phyloP scores from a whole-genome alignment of 2,888 invertebrate genomes.

The Acrobasis repandana region DNA sequence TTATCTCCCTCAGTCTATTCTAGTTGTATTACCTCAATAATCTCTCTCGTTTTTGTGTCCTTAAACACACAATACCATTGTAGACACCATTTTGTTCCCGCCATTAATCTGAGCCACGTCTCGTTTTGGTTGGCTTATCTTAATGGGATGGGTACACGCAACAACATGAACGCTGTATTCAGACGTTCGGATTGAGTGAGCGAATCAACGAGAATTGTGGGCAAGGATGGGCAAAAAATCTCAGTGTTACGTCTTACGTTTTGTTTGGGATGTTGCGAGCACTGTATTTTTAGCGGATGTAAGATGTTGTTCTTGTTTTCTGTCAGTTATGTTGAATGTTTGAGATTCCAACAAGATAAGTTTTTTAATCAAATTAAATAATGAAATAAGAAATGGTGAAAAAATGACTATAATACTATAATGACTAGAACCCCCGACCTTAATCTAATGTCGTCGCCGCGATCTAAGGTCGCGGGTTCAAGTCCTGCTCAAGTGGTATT shows the following conservation, averaged over 20 bases:
- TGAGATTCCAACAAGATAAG: no score
- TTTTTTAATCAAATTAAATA: no score
- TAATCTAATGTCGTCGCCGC: no score
- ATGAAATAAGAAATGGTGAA: no score
- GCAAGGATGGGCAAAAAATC: constrained; percentile 14
- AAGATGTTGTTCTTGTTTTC: not conserved
- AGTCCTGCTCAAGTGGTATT: no score
- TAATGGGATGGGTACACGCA: constrained; percentile 62
- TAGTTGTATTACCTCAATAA: constrained; percentile 4
- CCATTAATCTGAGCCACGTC: constrained; percentile 64
- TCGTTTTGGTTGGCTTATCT: constrained; percentile 64
- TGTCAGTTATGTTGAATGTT: no score
- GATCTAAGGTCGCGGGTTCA: no score
- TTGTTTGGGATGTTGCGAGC: not conserved
- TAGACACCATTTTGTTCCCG: constrained; percentile 59
- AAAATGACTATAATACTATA: no score
- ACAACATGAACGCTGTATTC: constrained; percentile 47
- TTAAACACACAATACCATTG: constrained; percentile 45
- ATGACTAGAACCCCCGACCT: no score
- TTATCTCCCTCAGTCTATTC: not conserved
- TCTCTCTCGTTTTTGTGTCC: constrained; percentile 22
- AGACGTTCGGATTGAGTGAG: constrained; percentile 45
- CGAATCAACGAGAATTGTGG: constrained; percentile 37
- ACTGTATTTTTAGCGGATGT: not conserved
- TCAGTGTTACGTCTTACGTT: not conserved